Evolutionary conservation across 37 sponge, comb jelly and placozoan genomes (phyloP).

Genomic region (Aphrocallistes beatrix): DNA sequence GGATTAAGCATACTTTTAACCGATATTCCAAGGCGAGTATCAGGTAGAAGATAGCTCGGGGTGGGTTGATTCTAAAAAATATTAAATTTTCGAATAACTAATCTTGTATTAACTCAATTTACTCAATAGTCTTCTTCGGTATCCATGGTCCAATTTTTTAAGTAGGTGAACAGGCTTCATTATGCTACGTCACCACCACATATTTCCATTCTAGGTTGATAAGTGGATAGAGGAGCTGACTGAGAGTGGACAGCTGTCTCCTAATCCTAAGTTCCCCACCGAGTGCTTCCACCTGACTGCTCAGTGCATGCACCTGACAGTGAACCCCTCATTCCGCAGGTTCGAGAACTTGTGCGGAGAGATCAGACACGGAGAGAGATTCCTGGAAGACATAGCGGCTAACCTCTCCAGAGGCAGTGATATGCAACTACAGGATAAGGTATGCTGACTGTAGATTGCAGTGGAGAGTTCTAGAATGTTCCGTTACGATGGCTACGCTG

Average conservation of each 20-base stretch:
- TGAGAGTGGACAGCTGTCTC: slow-evolving; percentile 9
- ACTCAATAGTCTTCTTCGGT: no score
- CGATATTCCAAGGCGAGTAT: no score
- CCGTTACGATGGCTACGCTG: background rate
- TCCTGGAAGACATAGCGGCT: background rate
- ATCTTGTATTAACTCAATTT: no score
- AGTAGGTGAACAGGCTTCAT: no score
- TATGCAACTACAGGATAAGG: background rate
- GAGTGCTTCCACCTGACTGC: slow-evolving; percentile 87
- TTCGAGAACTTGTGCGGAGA: slow-evolving; percentile 29
- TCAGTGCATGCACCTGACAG: slow-evolving; percentile 53
- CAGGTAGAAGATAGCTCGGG: no score
- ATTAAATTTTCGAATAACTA: no score
- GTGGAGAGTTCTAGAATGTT: background rate
- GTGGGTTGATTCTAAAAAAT: no score
- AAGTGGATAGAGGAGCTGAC: background rate
- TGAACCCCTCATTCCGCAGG: slow-evolving; percentile 38
- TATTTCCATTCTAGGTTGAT: no score
- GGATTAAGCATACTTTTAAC: no score
- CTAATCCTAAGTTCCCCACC: slow-evolving; percentile 67
- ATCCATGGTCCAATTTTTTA: no score
- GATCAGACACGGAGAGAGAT: slow-evolving; percentile 30
- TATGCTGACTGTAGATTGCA: background rate
- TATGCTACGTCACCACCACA: no score
- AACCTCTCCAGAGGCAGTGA: background rate